Evolutionary conservation across 2,113 vertebrate species (phyloP).

Genomic region (Etia nguti): DNA sequence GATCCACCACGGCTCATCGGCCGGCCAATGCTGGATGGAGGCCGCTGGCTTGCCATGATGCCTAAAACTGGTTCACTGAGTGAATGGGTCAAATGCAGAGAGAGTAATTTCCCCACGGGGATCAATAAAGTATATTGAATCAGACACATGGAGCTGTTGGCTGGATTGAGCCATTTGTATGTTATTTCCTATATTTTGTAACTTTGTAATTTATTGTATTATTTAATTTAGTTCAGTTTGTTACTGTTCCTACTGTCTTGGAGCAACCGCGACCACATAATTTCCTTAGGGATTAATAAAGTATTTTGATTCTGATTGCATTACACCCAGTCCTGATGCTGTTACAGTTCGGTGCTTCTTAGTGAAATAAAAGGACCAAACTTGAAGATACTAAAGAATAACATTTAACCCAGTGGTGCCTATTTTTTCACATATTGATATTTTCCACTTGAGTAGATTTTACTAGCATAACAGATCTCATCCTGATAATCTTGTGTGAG

Average conservation of each 20-base stretch:
- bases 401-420: not conserved
- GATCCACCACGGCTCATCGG: slow-evolving; percentile 78
- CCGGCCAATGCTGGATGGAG: slow-evolving; percentile 65
- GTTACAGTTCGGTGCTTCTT: not conserved
- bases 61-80: not conserved
- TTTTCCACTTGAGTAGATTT: not conserved
- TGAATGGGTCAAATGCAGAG: too few relatives aligned
- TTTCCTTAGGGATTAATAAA: too few relatives aligned
- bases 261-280: not conserved
- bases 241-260: not conserved
- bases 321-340: not conserved
- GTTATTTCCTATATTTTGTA: not conserved
- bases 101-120: too few relatives aligned
- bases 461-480: rapidly evolving
- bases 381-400: not conserved
- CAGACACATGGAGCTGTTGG: not conserved
- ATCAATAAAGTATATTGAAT: too few relatives aligned
- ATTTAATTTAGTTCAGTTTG: not conserved
- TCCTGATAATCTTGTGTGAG: too few relatives aligned
- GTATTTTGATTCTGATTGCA: not conserved
- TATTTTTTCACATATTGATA: not conserved
- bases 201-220: not conserved
- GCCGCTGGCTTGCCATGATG: slow-evolving; percentile 82
- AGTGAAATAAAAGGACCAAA: not conserved
- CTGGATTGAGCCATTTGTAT: not conserved